A percentile compares a stretch with the other conserved stretches of the same genome.
Conservation (phyloP, 2,797 vertebrate genomes). For the Rhynchonycteris naso region DNA sequence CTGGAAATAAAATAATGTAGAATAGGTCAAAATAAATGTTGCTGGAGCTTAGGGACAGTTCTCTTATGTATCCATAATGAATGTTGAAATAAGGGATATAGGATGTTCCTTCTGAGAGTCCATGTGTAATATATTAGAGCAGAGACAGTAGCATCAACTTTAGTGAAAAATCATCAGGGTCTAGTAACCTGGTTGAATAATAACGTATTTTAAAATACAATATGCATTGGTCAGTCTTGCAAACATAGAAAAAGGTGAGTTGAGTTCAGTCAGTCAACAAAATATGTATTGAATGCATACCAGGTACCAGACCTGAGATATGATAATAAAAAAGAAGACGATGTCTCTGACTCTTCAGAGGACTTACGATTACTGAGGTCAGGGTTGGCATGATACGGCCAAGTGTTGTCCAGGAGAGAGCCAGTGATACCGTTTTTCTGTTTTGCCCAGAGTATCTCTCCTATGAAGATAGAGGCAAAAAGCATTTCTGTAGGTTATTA, state of each 20-base stretch:
- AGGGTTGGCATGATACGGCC: background rate
- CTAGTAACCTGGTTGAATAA: background rate
- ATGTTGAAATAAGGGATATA: background rate
- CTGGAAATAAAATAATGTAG: conserved; percentile 23
- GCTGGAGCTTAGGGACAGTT: background rate
- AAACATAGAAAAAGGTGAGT: background rate
- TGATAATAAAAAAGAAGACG: background rate
- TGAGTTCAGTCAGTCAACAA: background rate
- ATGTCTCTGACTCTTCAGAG: background rate
- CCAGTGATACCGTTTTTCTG: background rate
- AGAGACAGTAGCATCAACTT: background rate
- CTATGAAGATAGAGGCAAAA: background rate
- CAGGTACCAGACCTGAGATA: background rate
- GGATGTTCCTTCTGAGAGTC: background rate
- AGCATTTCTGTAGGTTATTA: background rate
- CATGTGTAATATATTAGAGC: background rate
- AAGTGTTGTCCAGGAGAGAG: background rate
- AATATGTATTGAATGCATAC: background rate
- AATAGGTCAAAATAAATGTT: background rate
- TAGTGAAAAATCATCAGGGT: background rate
- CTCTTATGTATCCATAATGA: background rate
- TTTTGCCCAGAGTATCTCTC: background rate
- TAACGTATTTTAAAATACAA: background rate
- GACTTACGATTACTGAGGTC: background rate
- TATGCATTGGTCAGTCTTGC: background rate